Evolutionary conservation across 2,797 vertebrate species (phyloP), one percentile per base, ranked within the genome.

Genomic region (Acipenser oxyrinchus): DNA sequence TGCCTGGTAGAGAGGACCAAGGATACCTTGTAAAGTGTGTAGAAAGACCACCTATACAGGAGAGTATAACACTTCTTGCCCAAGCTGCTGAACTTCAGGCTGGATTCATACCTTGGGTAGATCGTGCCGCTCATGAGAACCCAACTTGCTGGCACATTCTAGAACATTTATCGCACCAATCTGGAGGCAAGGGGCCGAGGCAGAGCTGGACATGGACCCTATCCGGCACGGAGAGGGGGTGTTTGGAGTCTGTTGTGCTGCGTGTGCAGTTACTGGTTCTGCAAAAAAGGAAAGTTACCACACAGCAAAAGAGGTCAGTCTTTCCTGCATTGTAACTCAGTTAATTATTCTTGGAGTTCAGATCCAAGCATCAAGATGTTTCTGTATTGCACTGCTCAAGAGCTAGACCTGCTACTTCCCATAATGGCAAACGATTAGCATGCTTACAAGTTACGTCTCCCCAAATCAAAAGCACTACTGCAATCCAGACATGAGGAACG

Each of bases 1-100:
- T 68, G 65, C 73, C 79, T 83, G 70, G 48, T 67, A 66, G 23
- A 37, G 23, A 37, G 71, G 13, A 77, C 6, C 51, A 53, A 53
- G 51, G 6, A 8, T 2, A 8, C 11, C 51, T 53, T 8, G 11
- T 53, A 53, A 8, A 6, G 51, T 53, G 2, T 53, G 8, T 8
- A 53, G 15, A 18, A 0, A 12, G 51, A 53, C 51, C 51, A 53
- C 8, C 12, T 3, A 3, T 37, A 37, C 23, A 37, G 23, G 23
- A 37, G 23, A 37, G 15, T 18, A 18, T 18, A 18, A 18, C 15
- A 18, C 15, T 18, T 18, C 15, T 18, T 18, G 15, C 15, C 15
- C 15, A 18, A 18, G 15, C 15, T 18, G 15, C 15, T 18, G 15
- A 18, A 18, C 15, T 18, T 37, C 23, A 37, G 23, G 23, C 23